phyloP scores from a whole-genome alignment of 1,140 invertebrate genomes.

The Macrobrachium rosenbergii region DNA sequence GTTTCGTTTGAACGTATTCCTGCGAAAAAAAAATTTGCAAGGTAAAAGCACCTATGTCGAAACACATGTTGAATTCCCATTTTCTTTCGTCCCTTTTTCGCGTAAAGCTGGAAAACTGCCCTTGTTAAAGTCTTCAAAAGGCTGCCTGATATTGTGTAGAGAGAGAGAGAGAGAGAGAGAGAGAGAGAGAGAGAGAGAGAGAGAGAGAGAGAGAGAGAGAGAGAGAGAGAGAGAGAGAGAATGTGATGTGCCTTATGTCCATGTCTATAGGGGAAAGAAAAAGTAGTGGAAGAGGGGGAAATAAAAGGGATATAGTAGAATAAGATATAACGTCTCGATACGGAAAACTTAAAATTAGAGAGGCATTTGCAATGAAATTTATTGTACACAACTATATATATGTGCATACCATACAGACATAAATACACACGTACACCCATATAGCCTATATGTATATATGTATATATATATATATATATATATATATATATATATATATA shows the following conservation, averaged over 20 bases:
- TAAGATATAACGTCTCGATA: background rate
- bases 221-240: background rate
- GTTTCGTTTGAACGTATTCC: no score
- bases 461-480: slow-evolving; percentile 13
- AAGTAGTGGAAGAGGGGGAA: background rate
- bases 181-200: background rate
- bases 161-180: background rate
- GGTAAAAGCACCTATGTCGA: no score
- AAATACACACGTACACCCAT: background rate
- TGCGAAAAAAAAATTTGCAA: no score
- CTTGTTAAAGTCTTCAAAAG: no score
- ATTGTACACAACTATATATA: background rate
- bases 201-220: background rate
- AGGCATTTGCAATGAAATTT: no score
- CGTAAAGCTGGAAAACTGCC: no score
- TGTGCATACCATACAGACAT: background rate
- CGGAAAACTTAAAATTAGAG: background rate
- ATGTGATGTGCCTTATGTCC: background rate
- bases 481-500: slow-evolving; percentile 35
- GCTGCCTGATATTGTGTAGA: no score
- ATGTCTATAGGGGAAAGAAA: slow-evolving; percentile 3
- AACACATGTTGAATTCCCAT: no score
- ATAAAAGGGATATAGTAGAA: background rate
- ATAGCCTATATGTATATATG: background rate
- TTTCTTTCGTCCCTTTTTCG: no score